A percentile compares a stretch with the other conserved stretches of the same genome.
Conservation (phyloP, 2,888 invertebrate species). For the Eristalis intricaria region DNA sequence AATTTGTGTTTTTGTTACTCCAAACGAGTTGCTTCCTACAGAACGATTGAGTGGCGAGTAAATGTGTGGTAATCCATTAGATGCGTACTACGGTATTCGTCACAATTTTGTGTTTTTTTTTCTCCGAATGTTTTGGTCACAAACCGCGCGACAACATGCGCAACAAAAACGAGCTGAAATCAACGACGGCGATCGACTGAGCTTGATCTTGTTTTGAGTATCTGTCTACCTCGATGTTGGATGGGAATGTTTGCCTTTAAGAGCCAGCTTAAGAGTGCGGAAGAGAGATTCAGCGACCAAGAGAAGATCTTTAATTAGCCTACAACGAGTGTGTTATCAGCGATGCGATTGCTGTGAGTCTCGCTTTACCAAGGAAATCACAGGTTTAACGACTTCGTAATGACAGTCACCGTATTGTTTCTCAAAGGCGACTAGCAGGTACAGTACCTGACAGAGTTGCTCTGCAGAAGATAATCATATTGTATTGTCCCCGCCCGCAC, state of each 20-base stretch:
- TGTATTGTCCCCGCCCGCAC: no score
- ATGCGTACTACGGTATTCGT: neutral
- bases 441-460: neutral
- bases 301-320: neutral
- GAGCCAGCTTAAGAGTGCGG: neutral
- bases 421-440: neutral
- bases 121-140: neutral
- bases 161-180: conserved; percentile 9
- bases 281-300: neutral
- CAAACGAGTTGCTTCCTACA: neutral
- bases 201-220: conserved; percentile 7
- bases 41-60: neutral
- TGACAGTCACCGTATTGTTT: neutral
- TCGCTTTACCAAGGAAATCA: neutral
- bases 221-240: neutral
- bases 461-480: neutral
- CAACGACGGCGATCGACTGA: conserved; percentile 4
- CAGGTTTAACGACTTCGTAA: neutral
- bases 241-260: neutral
- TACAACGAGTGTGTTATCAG: neutral
- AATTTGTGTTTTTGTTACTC: neutral
- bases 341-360: neutral
- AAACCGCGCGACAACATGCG: neutral
- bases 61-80: neutral
- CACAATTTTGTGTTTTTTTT: neutral